Conservation (phyloP, 2,113 vertebrate species). For the Penelope pileata region DNA sequence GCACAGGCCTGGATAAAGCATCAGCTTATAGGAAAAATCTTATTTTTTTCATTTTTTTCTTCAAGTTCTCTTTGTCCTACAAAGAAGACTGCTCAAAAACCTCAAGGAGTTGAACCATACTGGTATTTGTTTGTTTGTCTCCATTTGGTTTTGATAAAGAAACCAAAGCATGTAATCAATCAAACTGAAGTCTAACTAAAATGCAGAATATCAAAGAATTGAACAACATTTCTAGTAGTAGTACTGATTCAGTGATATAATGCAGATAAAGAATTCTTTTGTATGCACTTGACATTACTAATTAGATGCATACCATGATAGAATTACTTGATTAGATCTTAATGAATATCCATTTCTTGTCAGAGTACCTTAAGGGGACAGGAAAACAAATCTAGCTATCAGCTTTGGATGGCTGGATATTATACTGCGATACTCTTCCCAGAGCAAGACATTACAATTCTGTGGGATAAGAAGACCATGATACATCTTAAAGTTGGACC, state of each 20-base stretch:
- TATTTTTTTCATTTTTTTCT: background rate
- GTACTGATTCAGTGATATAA: background rate
- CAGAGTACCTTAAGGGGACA: constrained; percentile 65
- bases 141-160: background rate
- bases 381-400: constrained; percentile 84
- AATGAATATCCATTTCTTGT: constrained; percentile 26
- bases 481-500: constrained; percentile 94
- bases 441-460: constrained; percentile 89
- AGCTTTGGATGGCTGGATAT: constrained; percentile 92
- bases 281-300: background rate
- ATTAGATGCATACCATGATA: background rate
- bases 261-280: background rate
- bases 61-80: background rate
- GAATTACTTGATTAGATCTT: background rate
- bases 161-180: background rate
- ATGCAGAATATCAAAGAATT: background rate
- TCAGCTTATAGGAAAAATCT: background rate
- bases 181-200: background rate
- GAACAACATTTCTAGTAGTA: background rate
- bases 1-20: background rate
- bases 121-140: background rate
- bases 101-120: background rate
- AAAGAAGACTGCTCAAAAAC: background rate
- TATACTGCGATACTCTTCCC: constrained; percentile 92
- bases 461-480: constrained; percentile 97